A percentile compares a stretch with the other conserved stretches of the same genome.
Conservation (phyloP, 2,797 vertebrate species). For the Crypturellus tataupa region DNA sequence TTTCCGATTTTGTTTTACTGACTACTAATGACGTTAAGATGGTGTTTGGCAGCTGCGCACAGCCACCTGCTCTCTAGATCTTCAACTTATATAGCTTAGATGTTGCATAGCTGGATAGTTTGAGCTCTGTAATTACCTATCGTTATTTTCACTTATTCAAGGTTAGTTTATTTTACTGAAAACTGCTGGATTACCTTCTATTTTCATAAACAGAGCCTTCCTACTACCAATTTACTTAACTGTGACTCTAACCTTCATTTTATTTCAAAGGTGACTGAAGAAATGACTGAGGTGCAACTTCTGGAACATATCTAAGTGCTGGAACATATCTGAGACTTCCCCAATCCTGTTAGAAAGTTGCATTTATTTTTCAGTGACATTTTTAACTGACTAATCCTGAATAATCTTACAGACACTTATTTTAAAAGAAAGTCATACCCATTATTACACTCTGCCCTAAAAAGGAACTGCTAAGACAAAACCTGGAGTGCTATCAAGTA, state of each 20-base stretch:
- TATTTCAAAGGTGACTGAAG: slow-evolving; percentile 42
- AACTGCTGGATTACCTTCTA: neutral
- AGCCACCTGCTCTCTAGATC: slow-evolving; percentile 48
- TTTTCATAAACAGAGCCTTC: neutral
- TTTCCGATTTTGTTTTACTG: slow-evolving; percentile 14
- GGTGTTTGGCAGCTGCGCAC: slow-evolving; percentile 29
- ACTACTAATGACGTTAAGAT: slow-evolving; percentile 49
- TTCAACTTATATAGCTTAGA: neutral
- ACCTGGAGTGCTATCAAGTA: neutral
- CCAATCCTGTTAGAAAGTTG: neutral
- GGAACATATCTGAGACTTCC: neutral
- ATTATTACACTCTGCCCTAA: neutral
- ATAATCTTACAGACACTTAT: neutral
- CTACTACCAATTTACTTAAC: neutral
- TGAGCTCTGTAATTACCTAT: neutral
- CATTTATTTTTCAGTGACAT: neutral
- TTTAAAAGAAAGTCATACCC: neutral
- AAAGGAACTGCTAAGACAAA: neutral
- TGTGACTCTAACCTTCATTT: neutral
- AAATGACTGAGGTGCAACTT: neutral
- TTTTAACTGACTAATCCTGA: neutral
- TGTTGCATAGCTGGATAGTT: neutral
- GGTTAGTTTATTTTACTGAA: slow-evolving; percentile 24
- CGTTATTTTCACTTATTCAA: slow-evolving; percentile 13
- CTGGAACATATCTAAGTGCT: neutral